Conservation (phyloP, 1,140 invertebrate species). For the Asobara japonica region DNA sequence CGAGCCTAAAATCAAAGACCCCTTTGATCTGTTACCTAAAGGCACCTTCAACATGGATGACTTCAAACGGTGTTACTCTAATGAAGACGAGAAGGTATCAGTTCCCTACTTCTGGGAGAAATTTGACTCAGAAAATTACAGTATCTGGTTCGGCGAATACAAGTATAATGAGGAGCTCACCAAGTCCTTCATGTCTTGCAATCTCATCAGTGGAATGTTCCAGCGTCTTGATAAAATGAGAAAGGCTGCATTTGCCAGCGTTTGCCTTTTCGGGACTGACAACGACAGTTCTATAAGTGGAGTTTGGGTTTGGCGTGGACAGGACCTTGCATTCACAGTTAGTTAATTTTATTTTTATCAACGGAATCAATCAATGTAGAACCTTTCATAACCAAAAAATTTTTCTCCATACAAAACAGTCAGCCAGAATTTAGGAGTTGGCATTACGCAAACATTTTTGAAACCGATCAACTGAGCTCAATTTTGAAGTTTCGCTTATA, state of each 20-base stretch:
- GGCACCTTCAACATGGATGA: constrained; percentile 95
- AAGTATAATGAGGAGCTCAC: constrained; percentile 94
- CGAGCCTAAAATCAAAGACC: constrained; percentile 90
- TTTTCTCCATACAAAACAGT: no score
- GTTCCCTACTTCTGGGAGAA: constrained; percentile 99
- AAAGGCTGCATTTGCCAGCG: constrained; percentile 94
- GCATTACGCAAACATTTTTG: no score
- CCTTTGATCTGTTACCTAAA: constrained; percentile 89
- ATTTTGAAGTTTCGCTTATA: no score
- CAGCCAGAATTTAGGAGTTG: no score
- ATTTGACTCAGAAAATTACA: constrained; percentile 96
- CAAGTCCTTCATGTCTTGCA: constrained; percentile 73
- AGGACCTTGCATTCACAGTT: constrained; percentile 90
- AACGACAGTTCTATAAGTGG: constrained; percentile 94
- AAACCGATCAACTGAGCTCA: no score
- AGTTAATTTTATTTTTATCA: constrained; percentile 46
- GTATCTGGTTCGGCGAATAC: constrained; percentile 98
- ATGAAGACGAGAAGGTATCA: constrained; percentile 92
- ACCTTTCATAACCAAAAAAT: constrained; percentile 18
- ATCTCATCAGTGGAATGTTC: constrained; percentile 82
- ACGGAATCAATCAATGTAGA: not conserved
- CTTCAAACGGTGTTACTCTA: constrained; percentile 97
- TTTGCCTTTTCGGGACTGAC: constrained; percentile 93
- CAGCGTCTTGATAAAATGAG: constrained; percentile 98
- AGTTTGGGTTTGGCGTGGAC: constrained; percentile 97